Percentiles rank a stretch among this genome's conserved stretches.
phyloP scores from a whole-genome alignment of 2,888 invertebrate genomes.

The Cotesia congregata region DNA sequence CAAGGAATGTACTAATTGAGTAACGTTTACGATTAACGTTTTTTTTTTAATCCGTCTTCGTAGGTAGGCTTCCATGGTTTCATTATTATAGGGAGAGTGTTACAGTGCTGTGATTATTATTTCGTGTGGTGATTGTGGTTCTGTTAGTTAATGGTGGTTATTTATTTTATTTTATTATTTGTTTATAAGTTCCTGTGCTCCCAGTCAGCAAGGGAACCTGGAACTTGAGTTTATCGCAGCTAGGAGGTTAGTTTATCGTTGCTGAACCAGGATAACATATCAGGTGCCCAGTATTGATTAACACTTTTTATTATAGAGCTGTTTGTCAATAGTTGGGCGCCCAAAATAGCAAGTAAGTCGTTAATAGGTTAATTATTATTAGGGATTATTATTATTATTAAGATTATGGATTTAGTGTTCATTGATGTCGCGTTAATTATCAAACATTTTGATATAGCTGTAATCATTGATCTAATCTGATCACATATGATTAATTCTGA shows the following conservation, averaged over 20 bases:
- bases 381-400: conserved; percentile 21
- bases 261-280: conserved; percentile 70
- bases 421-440: neutral
- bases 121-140: conserved; percentile 33
- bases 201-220: conserved; percentile 59
- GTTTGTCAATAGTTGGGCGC: conserved; percentile 23
- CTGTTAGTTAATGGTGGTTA: conserved; percentile 10
- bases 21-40: neutral
- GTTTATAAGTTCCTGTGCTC: conserved; percentile 35
- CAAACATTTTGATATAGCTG: neutral
- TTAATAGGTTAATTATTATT: conserved; percentile 46
- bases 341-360: conserved; percentile 58
- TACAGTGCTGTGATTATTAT: conserved; percentile 21
- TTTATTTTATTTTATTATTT: neutral
- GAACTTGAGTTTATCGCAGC: conserved; percentile 13
- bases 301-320: neutral
- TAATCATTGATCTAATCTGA: too few relatives aligned
- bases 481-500: too few relatives aligned
- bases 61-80: conserved; percentile 65
- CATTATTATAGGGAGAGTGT: conserved; percentile 34
- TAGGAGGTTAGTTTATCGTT: conserved; percentile 50
- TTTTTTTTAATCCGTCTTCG: conserved; percentile 55
- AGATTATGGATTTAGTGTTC: neutral
- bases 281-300: conserved; percentile 57
- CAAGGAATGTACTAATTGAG: conserved; percentile 76